Percentiles rank a stretch among this genome's conserved stretches.
These are phyloP conservation scores for Onychomys arenicola DNA, from an alignment of 2,797 vertebrate genomes.

Conservation along the genomic window DNA sequence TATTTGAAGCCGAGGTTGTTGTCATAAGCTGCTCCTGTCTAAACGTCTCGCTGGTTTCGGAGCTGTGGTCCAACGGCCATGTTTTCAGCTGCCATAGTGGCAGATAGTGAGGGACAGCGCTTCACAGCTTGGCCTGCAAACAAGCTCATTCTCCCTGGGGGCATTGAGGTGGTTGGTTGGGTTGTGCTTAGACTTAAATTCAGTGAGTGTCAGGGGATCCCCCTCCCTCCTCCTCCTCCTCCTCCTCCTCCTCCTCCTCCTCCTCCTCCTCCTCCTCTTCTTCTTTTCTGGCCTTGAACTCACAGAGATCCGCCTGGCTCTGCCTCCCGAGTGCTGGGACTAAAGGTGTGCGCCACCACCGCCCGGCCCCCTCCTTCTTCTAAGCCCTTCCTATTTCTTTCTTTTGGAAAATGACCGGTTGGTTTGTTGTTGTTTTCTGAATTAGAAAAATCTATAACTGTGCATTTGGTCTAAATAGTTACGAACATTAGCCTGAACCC, in stretches of 20 bases:
- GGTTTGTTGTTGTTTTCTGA: background rate
- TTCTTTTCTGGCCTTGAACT: too few species aligned
- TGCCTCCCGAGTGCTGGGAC: too few species aligned
- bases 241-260: background rate
- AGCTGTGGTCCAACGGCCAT: background rate
- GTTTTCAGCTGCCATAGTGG: background rate
- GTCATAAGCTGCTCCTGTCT: background rate
- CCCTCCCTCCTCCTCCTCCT: fast-evolving
- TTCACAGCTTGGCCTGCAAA: background rate
- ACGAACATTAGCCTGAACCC: background rate
- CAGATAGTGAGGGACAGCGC: background rate
- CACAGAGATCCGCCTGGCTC: too few species aligned
- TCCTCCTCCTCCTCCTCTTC: background rate
- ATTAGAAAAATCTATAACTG: background rate
- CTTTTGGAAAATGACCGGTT: background rate
- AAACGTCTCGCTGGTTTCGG: conserved; percentile 22
- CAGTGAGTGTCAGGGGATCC: background rate
- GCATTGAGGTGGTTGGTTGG: background rate
- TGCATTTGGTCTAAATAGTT: background rate
- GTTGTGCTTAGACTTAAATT: background rate
- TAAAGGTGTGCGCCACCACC: too few species aligned
- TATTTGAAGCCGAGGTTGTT: background rate
- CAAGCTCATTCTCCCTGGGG: background rate
- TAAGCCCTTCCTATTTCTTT: background rate
- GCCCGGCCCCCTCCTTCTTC: background rate